These are phyloP conservation scores for Monarcha castaneiventris DNA, from an alignment of 2,113 vertebrate genomes.

Conservation along the genomic window DNA sequence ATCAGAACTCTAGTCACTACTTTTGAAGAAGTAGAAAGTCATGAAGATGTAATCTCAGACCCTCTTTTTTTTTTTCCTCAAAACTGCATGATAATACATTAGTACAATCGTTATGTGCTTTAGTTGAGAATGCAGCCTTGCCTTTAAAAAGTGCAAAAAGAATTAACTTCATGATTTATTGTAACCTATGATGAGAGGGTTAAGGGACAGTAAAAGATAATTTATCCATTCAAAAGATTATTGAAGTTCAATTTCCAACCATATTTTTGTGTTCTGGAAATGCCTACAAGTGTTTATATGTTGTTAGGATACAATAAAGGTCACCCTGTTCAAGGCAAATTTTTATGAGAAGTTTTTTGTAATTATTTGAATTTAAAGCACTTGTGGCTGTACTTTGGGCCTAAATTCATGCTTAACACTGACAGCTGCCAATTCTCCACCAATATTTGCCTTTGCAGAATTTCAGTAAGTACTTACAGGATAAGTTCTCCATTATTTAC, in stretches of 20 bases:
- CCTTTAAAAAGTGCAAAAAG: not conserved
- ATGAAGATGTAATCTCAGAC: not conserved
- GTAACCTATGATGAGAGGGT: not conserved
- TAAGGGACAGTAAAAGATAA: not conserved
- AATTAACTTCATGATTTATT: not conserved
- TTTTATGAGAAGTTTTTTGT: not conserved
- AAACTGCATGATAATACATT: too few relatives aligned
- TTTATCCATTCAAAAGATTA: not conserved
- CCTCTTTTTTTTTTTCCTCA: fast-evolving
- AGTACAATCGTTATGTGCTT: fast-evolving
- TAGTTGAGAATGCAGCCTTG: not conserved
- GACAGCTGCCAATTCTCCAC: not conserved
- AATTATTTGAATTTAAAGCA: not conserved
- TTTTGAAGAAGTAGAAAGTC: not conserved
- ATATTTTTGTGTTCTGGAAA: not conserved
- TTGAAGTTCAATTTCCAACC: not conserved
- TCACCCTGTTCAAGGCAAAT: not conserved
- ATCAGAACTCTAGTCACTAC: not conserved
- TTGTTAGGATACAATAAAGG: not conserved
- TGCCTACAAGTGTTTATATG: not conserved
- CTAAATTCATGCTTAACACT: not conserved
- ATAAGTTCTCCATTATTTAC: not conserved
- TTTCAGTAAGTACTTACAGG: not conserved
- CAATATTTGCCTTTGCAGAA: not conserved
- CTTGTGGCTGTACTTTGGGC: not conserved